Base-by-base conservation (phyloP, 2,113 vertebrate species). In the Ochotona curzoniae region DNA sequence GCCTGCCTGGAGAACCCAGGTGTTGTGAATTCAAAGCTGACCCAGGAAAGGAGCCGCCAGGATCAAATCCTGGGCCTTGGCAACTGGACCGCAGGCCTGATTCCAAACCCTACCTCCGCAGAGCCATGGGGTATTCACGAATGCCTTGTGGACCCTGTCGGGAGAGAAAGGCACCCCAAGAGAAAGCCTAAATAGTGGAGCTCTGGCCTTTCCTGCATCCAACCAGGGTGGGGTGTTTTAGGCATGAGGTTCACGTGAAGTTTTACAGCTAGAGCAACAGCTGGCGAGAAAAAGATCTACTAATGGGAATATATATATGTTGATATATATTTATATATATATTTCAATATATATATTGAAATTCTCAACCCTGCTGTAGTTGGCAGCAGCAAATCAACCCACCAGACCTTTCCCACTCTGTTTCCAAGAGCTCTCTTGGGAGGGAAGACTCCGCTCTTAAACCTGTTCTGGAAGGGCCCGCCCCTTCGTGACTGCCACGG, bases 361-460 rank as follows among this genome's bases (percentile, higher is more conserved):
- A 79, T 70, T 83, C 69, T 86, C 5, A 60, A 44, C n/a, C 49
- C 26, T 26, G 2, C 20, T 32, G 12, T 1, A 20, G 25, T 49
- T 74, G 38, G 11, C 21, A 82, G 11, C 21, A 82, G n/a, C 17
- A 66, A 63, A 80, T 79, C 64, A 67, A 21, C 35, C 51, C 83
- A 66, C 2, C 2, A 66, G 30, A 60, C 1, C 44, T 74, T 86
- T 91, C 2, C 30, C 7, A 35, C 21, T 70, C 30, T 32, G 63
- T 95, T 92, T 38, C 66, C 83, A 82, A 35, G 93, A 88, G 61
- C 11, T 64, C 70, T 70, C 38, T 51, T n/a, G 57, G 67, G 28
- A 23, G 1, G 21, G 21, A 66, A 26, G 15, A n/a, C 9, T n/a
- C 73, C 2, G 7, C 23, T 7, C 11, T 18, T 71, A 69, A n/a